phyloP scores from a whole-genome alignment of 1,140 invertebrate species.

The Lanistes nyassanus region DNA sequence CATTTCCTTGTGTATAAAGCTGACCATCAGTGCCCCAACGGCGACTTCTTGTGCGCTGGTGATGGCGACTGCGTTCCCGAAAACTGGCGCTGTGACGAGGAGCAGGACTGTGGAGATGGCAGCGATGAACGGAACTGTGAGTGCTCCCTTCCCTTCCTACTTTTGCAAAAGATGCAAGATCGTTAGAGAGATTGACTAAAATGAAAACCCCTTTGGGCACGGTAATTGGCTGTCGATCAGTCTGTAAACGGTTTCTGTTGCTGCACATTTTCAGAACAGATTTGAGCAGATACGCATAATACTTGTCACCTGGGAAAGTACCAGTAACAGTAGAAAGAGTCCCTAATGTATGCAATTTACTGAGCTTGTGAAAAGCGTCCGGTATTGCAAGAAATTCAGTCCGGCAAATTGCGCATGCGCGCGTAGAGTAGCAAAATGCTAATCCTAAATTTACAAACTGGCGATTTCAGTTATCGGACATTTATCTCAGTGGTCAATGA shows the following conservation, averaged over 20 bases:
- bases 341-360: too few species aligned
- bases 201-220: background rate
- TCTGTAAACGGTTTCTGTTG: background rate
- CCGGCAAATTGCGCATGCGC: too few species aligned
- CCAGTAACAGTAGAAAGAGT: too few species aligned
- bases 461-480: too few species aligned
- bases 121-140: conserved; percentile 10
- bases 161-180: background rate
- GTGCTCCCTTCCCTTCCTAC: background rate
- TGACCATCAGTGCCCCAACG: background rate
- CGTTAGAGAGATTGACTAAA: background rate
- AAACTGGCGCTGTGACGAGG: conserved; percentile 3
- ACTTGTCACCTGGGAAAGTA: background rate
- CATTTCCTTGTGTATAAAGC: too few species aligned
- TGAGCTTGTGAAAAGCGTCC: too few species aligned
- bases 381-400: too few species aligned
- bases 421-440: too few species aligned
- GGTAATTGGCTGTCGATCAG: conserved; percentile 2
- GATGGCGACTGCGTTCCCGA: conserved; percentile 7
- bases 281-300: background rate
- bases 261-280: background rate
- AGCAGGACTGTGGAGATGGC: conserved; percentile 7
- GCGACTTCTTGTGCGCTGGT: background rate
- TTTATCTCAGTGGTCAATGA: too few species aligned
- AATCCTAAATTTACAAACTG: too few species aligned